Evolutionary conservation across 2,888 invertebrate species (phyloP).

Genomic region (Thera obeliscata): DNA sequence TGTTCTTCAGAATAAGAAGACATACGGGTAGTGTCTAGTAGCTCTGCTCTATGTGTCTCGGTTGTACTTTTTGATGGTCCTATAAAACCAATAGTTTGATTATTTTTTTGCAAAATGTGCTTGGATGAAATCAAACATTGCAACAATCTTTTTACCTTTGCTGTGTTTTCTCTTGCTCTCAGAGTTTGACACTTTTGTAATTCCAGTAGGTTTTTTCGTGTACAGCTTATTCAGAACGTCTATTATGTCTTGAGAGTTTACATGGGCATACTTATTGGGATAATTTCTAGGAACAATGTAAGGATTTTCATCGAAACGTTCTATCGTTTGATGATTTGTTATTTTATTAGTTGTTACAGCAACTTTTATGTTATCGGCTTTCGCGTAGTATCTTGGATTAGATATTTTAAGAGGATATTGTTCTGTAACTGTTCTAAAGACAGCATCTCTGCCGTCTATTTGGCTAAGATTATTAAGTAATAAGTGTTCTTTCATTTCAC

Average conservation of each 20-base stretch:
- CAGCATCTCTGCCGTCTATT: not conserved
- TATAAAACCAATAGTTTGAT: not conserved
- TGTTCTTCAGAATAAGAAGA: not conserved
- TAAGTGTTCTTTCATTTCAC: conserved; percentile 33
- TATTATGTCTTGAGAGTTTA: conserved; percentile 15
- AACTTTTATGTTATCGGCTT: conserved; percentile 1
- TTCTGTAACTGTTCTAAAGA: not conserved
- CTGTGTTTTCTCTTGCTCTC: not conserved
- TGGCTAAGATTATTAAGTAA: not conserved
- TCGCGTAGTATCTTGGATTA: not conserved
- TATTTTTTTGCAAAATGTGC: not conserved
- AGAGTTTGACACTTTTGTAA: not conserved
- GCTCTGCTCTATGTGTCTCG: not conserved
- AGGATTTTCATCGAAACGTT: conserved; percentile 4
- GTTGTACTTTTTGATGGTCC: not conserved
- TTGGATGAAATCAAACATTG: not conserved
- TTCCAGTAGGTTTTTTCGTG: not conserved
- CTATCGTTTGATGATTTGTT: not conserved
- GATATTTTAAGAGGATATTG: not conserved
- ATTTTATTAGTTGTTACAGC: not conserved
- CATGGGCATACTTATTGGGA: conserved; percentile 3
- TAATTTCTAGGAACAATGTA: not conserved
- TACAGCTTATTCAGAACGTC: conserved; percentile 19
- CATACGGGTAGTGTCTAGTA: not conserved
- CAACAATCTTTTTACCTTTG: not conserved